Evolutionary conservation across 2,113 vertebrate species (phyloP).

Genomic region (Pardalotus punctatus): DNA sequence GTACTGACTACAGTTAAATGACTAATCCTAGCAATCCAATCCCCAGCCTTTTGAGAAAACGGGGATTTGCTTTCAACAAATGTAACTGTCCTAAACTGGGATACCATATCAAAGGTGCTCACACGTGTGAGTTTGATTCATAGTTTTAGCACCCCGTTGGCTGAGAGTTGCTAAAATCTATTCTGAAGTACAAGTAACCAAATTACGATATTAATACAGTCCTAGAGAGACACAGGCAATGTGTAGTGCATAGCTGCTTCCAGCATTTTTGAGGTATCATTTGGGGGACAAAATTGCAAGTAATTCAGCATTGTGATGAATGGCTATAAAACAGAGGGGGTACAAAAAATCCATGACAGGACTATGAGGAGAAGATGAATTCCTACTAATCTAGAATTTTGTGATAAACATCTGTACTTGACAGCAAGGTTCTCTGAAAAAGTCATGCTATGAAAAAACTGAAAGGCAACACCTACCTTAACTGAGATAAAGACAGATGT

Average conservation of each 20-base stretch:
- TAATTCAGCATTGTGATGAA: background rate
- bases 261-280: background rate
- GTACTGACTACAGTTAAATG: background rate
- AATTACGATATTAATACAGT: background rate
- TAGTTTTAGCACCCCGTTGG: background rate
- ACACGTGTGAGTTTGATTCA: accelerated
- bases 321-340: background rate
- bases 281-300: background rate
- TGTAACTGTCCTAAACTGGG: background rate
- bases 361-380: background rate
- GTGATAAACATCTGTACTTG: background rate
- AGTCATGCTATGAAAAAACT: background rate
- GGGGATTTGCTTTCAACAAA: background rate
- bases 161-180: background rate
- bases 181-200: background rate
- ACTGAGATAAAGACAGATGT: background rate
- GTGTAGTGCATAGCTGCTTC: background rate
- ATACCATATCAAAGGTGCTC: background rate
- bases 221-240: background rate
- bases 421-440: background rate
- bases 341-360: background rate
- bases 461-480: background rate
- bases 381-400: background rate
- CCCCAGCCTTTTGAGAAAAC: background rate
- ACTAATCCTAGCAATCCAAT: background rate